These are phyloP conservation scores for Ametastegia equiseti DNA, from an alignment of 2,888 invertebrate genomes.

Conservation along the genomic window DNA sequence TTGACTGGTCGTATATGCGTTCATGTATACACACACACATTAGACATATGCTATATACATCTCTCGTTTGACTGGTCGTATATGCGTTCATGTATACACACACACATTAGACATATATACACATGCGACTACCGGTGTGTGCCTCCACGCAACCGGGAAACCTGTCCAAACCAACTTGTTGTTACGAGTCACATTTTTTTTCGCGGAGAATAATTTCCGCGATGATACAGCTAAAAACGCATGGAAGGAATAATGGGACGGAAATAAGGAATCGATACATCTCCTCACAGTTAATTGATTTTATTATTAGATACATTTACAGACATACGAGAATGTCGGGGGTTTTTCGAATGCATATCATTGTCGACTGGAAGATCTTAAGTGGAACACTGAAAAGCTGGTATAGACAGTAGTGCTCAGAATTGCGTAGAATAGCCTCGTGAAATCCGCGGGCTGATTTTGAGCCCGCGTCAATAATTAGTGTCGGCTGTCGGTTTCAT, in stretches of 20 bases:
- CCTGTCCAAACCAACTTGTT: slow-evolving; percentile 33
- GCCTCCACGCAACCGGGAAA: slow-evolving; percentile 6
- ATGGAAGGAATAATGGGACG: not conserved
- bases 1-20: not conserved
- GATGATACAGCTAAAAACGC: slow-evolving; percentile 11
- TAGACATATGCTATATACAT: slow-evolving; percentile 1
- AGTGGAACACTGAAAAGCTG: not conserved
- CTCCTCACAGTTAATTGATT: not conserved
- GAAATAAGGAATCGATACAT: slow-evolving; percentile 19
- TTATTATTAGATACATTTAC: not conserved
- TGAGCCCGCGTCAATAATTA: not conserved
- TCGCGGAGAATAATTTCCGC: slow-evolving; percentile 20
- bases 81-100: too few relatives aligned
- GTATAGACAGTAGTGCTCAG: not conserved
- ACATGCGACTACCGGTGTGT: not conserved
- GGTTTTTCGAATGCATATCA: not conserved
- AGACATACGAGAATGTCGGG: not conserved
- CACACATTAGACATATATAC: not conserved
- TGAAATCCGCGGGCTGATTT: not conserved
- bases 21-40: not conserved
- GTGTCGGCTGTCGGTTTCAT: not conserved
- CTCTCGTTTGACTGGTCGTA: not conserved
- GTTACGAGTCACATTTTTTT: slow-evolving; percentile 10
- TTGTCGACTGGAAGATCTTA: not conserved
- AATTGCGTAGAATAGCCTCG: not conserved